phyloP scores from a whole-genome alignment of 2,888 invertebrate species.

The Netelia inedita region DNA sequence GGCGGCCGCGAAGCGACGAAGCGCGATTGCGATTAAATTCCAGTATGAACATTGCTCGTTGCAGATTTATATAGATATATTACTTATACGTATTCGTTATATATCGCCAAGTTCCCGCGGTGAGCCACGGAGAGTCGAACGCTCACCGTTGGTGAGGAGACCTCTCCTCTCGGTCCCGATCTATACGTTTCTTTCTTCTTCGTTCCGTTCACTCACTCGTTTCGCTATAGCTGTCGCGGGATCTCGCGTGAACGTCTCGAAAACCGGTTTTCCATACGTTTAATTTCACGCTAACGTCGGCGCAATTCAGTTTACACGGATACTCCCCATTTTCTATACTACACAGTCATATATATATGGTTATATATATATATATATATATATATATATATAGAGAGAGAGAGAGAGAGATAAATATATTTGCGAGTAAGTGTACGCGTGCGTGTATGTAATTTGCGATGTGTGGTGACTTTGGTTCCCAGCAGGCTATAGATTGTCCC shows the following conservation, averaged over 20 bases:
- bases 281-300: slow-evolving; percentile 84
- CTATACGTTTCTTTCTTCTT: slow-evolving; percentile 55
- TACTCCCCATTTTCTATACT: slow-evolving; percentile 77
- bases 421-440: not conserved
- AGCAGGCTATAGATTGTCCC: slow-evolving; percentile 11
- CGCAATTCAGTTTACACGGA: slow-evolving; percentile 84
- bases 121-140: slow-evolving; percentile 58
- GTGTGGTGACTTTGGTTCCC: slow-evolving; percentile 54
- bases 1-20: slow-evolving; percentile 43
- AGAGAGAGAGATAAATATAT: too few species aligned
- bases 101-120: slow-evolving; percentile 22
- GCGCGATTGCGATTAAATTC: slow-evolving; percentile 76
- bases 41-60: slow-evolving; percentile 43
- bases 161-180: slow-evolving; percentile 50
- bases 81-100: not conserved
- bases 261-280: slow-evolving; percentile 84
- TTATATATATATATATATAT: not conserved
- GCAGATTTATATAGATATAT: slow-evolving; percentile 13
- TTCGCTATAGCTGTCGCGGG: slow-evolving; percentile 51
- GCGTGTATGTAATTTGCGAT: not conserved
- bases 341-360: not conserved
- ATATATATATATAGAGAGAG: not conserved
- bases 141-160: slow-evolving; percentile 53
- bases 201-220: slow-evolving; percentile 59
- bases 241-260: slow-evolving; percentile 64